Conservation (phyloP, 2,888 invertebrate species). For the Crossocerus cetratus region DNA sequence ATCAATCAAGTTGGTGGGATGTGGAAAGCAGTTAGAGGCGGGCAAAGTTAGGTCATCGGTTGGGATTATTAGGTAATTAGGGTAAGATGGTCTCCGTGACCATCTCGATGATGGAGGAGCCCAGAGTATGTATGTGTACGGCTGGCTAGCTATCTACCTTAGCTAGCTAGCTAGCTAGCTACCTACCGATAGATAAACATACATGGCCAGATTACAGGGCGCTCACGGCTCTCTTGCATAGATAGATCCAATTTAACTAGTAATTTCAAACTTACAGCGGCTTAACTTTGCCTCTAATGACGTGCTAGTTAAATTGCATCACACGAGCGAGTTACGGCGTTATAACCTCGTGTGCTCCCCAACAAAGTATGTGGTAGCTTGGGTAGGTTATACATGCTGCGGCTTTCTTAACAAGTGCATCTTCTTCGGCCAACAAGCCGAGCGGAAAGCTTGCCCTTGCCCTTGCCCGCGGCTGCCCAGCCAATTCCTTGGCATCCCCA, state of each 20-base stretch:
- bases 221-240: slow-evolving; percentile 63
- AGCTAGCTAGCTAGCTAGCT: slow-evolving; percentile 16
- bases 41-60: slow-evolving; percentile 68
- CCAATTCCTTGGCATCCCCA: too few species aligned
- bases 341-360: slow-evolving; percentile 65
- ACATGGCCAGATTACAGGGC: slow-evolving; percentile 72
- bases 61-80: slow-evolving; percentile 73
- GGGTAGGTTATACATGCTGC: slow-evolving; percentile 45
- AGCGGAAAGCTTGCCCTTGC: too few species aligned
- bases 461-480: too few species aligned
- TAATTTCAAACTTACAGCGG: slow-evolving; percentile 76
- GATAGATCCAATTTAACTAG: slow-evolving; percentile 76
- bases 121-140: slow-evolving; percentile 46
- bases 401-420: slow-evolving; percentile 51
- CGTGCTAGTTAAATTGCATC: slow-evolving; percentile 76
- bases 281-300: slow-evolving; percentile 73
- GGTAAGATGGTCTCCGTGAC: slow-evolving; percentile 70
- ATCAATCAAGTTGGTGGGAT: slow-evolving; percentile 51
- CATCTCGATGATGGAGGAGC: slow-evolving; percentile 60
- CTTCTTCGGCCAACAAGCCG: slow-evolving; percentile 16
- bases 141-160: too few species aligned
- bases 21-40: slow-evolving; percentile 56
- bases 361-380: slow-evolving; percentile 57
- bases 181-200: slow-evolving; percentile 71
- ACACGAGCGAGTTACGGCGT: slow-evolving; percentile 71